Percentiles rank a stretch among this genome's conserved stretches.
Conservation (phyloP, 2,797 vertebrate genomes). For the Crypturellus tataupa region DNA sequence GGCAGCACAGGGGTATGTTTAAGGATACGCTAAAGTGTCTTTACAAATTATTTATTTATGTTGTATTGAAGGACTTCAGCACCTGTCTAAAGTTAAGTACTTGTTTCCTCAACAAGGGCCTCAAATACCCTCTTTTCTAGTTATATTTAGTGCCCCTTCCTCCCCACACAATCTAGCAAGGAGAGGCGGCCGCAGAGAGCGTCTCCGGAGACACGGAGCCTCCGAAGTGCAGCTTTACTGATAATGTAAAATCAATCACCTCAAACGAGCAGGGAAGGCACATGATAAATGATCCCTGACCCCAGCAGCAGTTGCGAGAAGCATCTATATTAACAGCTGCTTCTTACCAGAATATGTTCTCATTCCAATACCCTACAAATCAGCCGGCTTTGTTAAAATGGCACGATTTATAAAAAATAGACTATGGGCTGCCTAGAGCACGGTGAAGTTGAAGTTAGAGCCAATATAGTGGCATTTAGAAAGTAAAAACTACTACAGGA, state of each 20-base stretch:
- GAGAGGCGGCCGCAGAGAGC: background rate
- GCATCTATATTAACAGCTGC: background rate
- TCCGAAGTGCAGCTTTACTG: background rate
- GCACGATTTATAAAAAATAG: background rate
- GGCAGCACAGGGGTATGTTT: background rate
- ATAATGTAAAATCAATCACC: background rate
- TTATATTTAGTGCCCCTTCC: background rate
- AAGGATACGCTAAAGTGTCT: background rate
- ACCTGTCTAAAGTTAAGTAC: constrained; percentile 38
- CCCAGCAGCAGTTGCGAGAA: background rate
- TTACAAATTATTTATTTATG: constrained; percentile 30
- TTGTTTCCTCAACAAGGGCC: background rate
- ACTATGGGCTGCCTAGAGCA: background rate
- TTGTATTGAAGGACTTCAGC: background rate
- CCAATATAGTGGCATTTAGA: accelerated
- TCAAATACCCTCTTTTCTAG: background rate
- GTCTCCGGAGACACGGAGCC: background rate
- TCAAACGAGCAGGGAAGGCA: constrained; percentile 13
- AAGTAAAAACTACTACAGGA: background rate
- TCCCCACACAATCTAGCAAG: background rate
- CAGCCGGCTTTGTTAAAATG: background rate
- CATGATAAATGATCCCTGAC: background rate
- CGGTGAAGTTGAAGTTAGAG: background rate
- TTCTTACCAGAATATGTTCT: background rate
- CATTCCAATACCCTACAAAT: background rate